Evolutionary conservation across 2,113 vertebrate genomes (phyloP).

Genomic region (Pao palembangensis): DNA sequence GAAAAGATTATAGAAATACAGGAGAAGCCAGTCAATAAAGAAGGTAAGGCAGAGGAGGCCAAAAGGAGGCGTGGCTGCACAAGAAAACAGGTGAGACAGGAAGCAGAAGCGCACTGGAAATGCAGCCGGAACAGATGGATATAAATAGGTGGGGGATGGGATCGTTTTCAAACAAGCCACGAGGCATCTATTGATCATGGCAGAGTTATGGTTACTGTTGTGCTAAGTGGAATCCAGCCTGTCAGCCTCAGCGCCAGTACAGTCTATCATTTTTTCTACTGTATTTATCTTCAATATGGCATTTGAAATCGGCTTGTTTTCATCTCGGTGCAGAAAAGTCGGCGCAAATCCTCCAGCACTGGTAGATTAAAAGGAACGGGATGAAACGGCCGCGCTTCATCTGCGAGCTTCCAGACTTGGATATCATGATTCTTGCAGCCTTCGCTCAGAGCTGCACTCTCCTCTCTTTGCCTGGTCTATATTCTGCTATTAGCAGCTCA

Average conservation of each 20-base stretch:
- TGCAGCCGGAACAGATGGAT: slow-evolving; percentile 45
- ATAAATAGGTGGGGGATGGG: slow-evolving; percentile 51
- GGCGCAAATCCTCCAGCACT: not conserved
- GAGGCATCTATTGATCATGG: slow-evolving; percentile 66
- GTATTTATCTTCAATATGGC: slow-evolving; percentile 11
- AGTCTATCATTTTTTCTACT: slow-evolving; percentile 34
- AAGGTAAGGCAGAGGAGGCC: not conserved
- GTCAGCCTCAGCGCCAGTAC: slow-evolving; percentile 29
- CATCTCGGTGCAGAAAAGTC: no score
- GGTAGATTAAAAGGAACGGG: not conserved
- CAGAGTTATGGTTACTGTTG: slow-evolving; percentile 56
- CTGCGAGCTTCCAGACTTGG: not conserved
- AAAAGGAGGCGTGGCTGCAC: not conserved
- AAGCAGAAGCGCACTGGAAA: slow-evolving; percentile 46
- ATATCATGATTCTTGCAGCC: not conserved
- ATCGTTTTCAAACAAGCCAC: slow-evolving; percentile 61
- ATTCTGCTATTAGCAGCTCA: slow-evolving; percentile 44
- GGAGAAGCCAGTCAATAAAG: not conserved
- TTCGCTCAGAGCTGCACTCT: slow-evolving; percentile 1
- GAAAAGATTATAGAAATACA: not conserved
- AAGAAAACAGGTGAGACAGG: slow-evolving; percentile 13
- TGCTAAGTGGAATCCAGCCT: slow-evolving; percentile 46
- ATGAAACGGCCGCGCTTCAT: not conserved
- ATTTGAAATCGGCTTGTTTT: not conserved
- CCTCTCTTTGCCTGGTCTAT: slow-evolving; percentile 28